Evolutionary conservation across 2,888 invertebrate genomes (phyloP), one percentile per base, ranked within the genome.

Genomic region (Monopis laevigella): DNA sequence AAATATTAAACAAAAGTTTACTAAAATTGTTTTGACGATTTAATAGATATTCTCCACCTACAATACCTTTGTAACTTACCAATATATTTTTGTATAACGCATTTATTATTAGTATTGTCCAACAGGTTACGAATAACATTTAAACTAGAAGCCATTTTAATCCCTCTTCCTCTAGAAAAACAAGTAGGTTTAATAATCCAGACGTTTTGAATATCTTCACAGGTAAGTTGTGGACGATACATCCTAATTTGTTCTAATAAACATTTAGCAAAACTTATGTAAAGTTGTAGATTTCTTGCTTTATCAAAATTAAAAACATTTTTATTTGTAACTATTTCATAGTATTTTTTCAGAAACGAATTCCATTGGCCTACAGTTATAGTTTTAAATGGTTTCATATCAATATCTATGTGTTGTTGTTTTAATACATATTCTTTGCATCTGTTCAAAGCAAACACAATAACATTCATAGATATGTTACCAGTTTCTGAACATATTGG

Each of bases 111-210:
- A 41, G 85, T 81, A 41, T 74, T 82, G 18, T 77, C 78, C 2
- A 88, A 65, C 51, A 85, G 72, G 30, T 86, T 85, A 44, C 88
- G 68, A 48, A 95, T 90, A 34, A 88, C 88, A 44, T 86, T 85
- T 44, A 93, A 70, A 47, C 87, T 86, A 53, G 89, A 87, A 50
- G 90, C 89, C 62, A 95, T 86, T 48, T 86, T 84, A 48, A 96
- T 95, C 2, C 94, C 95, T 59, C 88, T 81, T 0, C 95, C 95
- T 54, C 93, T 83, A 19, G 90, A 92, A 49, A 89, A 87, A 54
- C 88, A 88, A 2, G 88, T 89, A 0, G 95, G 95, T 62, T 96
- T 96, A 30, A 96, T 82, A 46, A 96, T 93, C 95, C 95, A 96
- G 50, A 94, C 86, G 67, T 95, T 93, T 57, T 87, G 84, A 48